These are phyloP conservation scores for Nettapus auritus DNA, from an alignment of 2,113 vertebrate species.

Conservation along the genomic window DNA sequence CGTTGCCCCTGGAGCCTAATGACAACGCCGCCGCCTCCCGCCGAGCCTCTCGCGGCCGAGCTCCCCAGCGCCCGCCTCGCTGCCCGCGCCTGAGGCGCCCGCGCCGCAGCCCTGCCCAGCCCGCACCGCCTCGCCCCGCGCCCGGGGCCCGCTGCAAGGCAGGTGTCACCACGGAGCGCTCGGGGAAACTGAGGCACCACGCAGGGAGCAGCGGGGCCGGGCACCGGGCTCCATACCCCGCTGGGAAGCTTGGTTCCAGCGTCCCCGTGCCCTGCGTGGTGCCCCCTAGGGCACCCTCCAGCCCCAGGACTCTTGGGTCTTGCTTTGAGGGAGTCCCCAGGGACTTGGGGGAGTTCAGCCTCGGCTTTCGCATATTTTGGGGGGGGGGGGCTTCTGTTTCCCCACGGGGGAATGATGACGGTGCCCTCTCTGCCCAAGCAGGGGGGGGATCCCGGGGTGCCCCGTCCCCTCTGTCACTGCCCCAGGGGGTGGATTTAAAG, in stretches of 20 bases:
- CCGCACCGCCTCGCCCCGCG: not conserved
- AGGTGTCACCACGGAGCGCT: fast-evolving
- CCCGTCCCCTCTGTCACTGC: not conserved
- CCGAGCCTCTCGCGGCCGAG: not conserved
- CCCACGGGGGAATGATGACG: fast-evolving
- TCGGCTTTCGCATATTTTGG: fast-evolving
- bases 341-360: fast-evolving
- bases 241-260: fast-evolving
- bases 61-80: not conserved
- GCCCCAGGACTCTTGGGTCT: not conserved
- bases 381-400: no score
- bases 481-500: fast-evolving
- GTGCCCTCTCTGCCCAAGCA: not conserved
- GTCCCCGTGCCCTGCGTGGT: fast-evolving
- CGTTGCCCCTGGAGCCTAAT: not conserved
- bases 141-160: conserved; percentile 32
- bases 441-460: fast-evolving
- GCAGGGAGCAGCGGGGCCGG: fast-evolving
- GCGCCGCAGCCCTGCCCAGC: conserved; percentile 50
- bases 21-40: not conserved
- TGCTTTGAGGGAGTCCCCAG: not conserved
- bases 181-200: not conserved
- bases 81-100: not conserved
- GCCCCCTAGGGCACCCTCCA: not conserved
- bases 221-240: fast-evolving